Conservation (phyloP, 2,113 vertebrate species). For the Limnothrissa miodon region DNA sequence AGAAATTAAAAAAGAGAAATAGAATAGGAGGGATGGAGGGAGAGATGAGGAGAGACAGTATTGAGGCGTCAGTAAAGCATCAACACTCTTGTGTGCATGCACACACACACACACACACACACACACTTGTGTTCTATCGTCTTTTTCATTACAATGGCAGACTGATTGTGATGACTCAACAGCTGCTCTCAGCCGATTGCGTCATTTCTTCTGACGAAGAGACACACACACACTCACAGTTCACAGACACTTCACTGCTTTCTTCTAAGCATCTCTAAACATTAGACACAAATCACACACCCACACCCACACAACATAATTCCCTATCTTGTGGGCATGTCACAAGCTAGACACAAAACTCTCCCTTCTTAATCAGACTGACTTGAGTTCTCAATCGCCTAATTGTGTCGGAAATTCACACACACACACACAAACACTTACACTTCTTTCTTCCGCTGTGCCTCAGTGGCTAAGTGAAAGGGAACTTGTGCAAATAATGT, state of each 20-base stretch:
- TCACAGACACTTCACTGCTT: not conserved
- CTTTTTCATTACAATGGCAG: not conserved
- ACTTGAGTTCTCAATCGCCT: not conserved
- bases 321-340: too few species aligned
- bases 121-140: conserved; percentile 27
- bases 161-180: not conserved
- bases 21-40: not conserved
- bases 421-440: not conserved
- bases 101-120: conserved; percentile 34
- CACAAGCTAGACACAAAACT: conserved; percentile 25
- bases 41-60: conserved; percentile 28
- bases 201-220: not conserved
- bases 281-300: conserved; percentile 20
- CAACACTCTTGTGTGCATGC: conserved; percentile 25
- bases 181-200: not conserved
- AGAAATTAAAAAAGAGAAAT: not conserved
- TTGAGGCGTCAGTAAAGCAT: not conserved
- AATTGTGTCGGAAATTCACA: not conserved
- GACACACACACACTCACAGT: too few species aligned
- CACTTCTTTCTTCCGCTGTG: not conserved
- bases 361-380: not conserved
- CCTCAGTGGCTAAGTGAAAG: not conserved
- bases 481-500: not conserved
- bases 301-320: conserved; percentile 20
- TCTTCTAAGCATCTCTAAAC: not conserved